Conservation (phyloP, 2,113 vertebrate species). For the Capreolus pygargus region DNA sequence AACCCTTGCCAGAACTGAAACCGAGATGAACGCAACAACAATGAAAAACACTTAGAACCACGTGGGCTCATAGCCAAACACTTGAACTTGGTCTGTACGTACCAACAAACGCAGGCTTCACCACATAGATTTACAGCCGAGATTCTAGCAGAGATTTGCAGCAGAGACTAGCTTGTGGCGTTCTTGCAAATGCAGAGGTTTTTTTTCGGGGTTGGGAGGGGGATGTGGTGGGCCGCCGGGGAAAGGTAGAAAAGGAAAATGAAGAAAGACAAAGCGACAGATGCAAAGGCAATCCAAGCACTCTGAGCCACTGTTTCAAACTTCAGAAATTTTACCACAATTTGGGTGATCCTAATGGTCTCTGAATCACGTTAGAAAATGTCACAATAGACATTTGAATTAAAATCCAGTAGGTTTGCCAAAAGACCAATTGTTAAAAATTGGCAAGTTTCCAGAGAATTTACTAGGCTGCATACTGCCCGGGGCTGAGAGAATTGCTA, state of each 20-base stretch:
- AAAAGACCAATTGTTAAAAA: slow-evolving; percentile 60
- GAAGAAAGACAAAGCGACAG: background rate
- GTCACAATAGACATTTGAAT: slow-evolving; percentile 54
- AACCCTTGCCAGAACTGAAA: slow-evolving; percentile 14
- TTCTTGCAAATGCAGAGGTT: background rate
- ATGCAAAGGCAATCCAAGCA: background rate
- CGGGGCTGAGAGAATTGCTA: slow-evolving; percentile 30
- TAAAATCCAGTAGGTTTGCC: slow-evolving; percentile 42
- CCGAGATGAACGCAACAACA: background rate
- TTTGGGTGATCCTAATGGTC: background rate
- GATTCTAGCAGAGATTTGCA: background rate
- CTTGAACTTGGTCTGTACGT: rapidly evolving
- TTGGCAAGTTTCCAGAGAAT: slow-evolving; percentile 57
- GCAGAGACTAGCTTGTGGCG: background rate
- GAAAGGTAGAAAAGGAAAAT: background rate
- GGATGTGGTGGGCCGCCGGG: background rate
- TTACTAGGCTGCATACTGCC: slow-evolving; percentile 27
- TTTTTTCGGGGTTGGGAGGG: rapidly evolving
- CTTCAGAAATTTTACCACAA: background rate
- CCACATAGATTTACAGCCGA: background rate
- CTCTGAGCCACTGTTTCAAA: background rate
- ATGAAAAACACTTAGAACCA: background rate
- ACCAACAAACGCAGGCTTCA: background rate
- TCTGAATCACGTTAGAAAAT: slow-evolving; percentile 19
- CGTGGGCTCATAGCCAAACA: background rate